These are phyloP conservation scores for Pseudochromis fuscus DNA, from an alignment of 2,797 vertebrate genomes.

Conservation along the genomic window DNA sequence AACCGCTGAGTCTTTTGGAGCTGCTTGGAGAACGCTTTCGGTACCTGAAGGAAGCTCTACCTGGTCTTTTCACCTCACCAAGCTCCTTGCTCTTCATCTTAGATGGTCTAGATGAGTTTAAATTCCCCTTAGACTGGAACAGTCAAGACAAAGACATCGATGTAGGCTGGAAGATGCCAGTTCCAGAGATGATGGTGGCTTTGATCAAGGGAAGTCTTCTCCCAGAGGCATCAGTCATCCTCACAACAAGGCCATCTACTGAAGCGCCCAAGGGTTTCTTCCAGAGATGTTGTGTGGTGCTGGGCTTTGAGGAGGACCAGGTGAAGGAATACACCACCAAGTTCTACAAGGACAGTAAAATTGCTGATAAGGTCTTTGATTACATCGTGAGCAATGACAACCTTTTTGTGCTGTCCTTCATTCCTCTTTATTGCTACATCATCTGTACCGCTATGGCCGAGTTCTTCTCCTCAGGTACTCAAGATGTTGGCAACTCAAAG, in stretches of 20 bases:
- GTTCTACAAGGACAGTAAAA: constrained; percentile 70
- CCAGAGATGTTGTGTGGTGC: constrained; percentile 76
- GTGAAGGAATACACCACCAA: constrained; percentile 77
- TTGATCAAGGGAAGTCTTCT: constrained; percentile 78
- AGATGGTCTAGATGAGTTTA: constrained; percentile 83
- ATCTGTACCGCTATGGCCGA: constrained; percentile 79
- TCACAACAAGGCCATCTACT: constrained; percentile 77
- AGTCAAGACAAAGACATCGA: constrained; percentile 43
- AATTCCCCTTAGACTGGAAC: constrained; percentile 64
- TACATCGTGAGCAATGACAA: constrained; percentile 78
- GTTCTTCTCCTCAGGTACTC: constrained; percentile 69
- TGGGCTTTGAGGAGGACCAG: constrained; percentile 81
- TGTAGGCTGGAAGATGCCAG: constrained; percentile 43
- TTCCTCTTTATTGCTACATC: constrained; percentile 84
- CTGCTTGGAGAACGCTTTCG: constrained; percentile 69
- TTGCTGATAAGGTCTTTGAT: constrained; percentile 70
- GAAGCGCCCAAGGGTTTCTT: constrained; percentile 72
- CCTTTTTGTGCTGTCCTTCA: constrained; percentile 80
- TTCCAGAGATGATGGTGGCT: constrained; percentile 75
- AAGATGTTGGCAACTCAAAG: constrained; percentile 18
- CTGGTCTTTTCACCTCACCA: constrained; percentile 61
- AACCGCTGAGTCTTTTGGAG: constrained; percentile 69
- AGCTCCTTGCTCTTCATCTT: constrained; percentile 77
- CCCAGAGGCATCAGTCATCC: constrained; percentile 67
- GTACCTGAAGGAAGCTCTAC: constrained; percentile 65